These are phyloP conservation scores for Perognathus longimembris DNA, from an alignment of 2,113 vertebrate genomes.

Conservation along the genomic window DNA sequence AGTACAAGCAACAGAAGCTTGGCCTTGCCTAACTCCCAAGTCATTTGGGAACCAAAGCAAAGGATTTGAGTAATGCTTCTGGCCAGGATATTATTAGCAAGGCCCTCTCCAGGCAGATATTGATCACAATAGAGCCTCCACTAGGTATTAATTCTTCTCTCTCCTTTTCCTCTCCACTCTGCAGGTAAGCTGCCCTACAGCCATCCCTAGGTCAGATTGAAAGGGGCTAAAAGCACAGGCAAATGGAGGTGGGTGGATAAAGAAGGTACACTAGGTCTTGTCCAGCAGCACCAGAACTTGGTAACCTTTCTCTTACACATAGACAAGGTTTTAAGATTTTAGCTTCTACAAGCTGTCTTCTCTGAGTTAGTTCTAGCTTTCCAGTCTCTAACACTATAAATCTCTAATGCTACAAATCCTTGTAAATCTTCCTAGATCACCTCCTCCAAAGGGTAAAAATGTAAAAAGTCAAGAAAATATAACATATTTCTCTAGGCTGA, in stretches of 20 bases:
- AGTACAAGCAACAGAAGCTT: background rate
- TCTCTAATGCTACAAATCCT: background rate
- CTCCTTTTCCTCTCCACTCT: background rate
- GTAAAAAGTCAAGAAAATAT: background rate
- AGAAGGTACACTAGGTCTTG: background rate
- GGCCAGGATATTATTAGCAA: constrained; percentile 36
- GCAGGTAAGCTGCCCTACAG: background rate
- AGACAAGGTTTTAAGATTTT: background rate
- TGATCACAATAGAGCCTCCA: constrained; percentile 27
- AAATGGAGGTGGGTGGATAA: too few species aligned
- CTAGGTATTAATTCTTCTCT: background rate
- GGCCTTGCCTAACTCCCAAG: constrained; percentile 29
- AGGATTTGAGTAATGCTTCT: constrained; percentile 57
- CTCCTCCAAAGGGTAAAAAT: background rate
- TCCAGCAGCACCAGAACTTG: background rate
- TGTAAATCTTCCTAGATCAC: background rate
- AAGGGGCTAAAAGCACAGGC: background rate
- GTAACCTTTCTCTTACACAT: background rate
- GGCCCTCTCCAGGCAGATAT: constrained; percentile 33
- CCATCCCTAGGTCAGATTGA: background rate
- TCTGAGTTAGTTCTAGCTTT: background rate
- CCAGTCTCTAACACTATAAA: background rate
- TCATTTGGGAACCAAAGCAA: constrained; percentile 6
- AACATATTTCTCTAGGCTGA: background rate
- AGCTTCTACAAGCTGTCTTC: background rate